phyloP scores from a whole-genome alignment of 2,113 vertebrate species.

The Onychostruthus taczanowskii region DNA sequence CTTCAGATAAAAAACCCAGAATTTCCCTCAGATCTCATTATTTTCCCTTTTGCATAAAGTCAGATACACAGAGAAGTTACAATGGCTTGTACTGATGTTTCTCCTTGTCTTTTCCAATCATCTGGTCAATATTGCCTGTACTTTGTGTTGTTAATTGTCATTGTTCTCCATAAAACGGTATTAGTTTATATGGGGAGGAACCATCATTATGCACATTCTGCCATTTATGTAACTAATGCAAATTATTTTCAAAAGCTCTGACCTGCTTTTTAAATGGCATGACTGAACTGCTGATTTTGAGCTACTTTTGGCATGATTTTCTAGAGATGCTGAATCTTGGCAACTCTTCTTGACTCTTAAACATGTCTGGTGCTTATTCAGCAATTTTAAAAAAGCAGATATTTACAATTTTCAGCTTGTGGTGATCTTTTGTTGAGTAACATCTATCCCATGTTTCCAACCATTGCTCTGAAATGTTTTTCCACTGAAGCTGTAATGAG shows the following conservation, averaged over 20 bases:
- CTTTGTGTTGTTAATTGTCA: neutral
- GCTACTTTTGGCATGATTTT: neutral
- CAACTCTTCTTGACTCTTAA: neutral
- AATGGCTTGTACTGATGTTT: neutral
- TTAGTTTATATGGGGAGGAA: neutral
- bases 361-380: neutral
- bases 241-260: neutral
- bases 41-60: neutral
- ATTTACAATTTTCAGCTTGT: neutral
- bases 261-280: neutral
- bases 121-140: neutral
- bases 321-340: neutral
- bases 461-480: neutral
- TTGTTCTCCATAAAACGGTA: neutral
- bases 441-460: neutral
- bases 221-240: neutral
- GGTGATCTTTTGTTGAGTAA: neutral
- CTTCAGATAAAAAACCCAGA: neutral
- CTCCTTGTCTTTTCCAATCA: neutral
- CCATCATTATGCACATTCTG: neutral
- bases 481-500: neutral
- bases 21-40: neutral
- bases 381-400: neutral
- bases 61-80: neutral
- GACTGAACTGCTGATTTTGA: neutral